These are phyloP conservation scores for Eupithecia centaureata DNA, from an alignment of 2,888 invertebrate species.

Conservation along the genomic window DNA sequence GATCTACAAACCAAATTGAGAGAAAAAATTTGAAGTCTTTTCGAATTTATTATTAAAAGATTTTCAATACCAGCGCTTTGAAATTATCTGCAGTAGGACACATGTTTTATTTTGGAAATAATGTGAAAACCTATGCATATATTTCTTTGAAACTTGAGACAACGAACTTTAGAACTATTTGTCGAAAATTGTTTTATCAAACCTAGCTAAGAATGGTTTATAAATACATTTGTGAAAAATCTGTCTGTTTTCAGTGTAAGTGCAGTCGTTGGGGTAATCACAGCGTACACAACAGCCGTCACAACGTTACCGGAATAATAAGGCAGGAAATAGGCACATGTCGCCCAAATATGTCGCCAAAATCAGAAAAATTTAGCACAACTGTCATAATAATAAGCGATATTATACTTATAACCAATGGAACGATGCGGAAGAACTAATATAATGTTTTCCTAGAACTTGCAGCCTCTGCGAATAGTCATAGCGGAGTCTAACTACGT, in stretches of 20 bases:
- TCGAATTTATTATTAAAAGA: no score
- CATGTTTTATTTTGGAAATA: no score
- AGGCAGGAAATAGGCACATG: constrained; percentile 16
- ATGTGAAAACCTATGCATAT: no score
- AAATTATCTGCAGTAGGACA: no score
- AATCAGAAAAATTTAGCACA: constrained; percentile 38
- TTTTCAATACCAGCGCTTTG: no score
- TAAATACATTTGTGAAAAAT: neutral
- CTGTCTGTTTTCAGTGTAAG: constrained; percentile 10
- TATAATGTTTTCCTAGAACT: neutral
- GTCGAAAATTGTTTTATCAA: no score
- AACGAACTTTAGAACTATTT: no score
- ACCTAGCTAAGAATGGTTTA: no score
- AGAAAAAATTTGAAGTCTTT: no score
- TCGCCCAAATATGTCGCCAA: constrained; percentile 33
- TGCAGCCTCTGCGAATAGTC: neutral
- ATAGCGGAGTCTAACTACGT: neutral
- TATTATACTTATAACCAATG: constrained; percentile 3
- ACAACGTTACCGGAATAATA: constrained; percentile 40
- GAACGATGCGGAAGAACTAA: neutral
- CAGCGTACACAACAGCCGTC: constrained; percentile 31
- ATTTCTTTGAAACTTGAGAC: no score
- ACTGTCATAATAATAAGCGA: constrained; percentile 35
- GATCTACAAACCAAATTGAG: no score
- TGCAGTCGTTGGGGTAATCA: constrained; percentile 10